Base-by-base conservation (phyloP, 2,888 invertebrate genomes). In the Calephelis perditalis region DNA sequence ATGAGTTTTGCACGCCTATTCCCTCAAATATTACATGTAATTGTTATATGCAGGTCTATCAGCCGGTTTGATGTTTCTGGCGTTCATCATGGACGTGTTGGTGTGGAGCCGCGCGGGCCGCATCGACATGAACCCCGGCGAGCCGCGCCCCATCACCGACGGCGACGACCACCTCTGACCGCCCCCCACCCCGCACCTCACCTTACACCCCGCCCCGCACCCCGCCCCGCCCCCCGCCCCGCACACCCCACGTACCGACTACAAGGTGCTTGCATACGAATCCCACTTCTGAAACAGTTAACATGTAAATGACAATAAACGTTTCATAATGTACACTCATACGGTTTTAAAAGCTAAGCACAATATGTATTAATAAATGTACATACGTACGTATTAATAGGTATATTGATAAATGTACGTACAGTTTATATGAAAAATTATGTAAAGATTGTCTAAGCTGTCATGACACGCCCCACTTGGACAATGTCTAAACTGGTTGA, bases 51-150 rank as follows among this genome's bases (percentile, higher is more conserved):
- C 83, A 97, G 97, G 97, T 72, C 94, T 96, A 62, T 97, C 97
- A 0, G 96, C 96, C 58, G 94, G 94, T 40, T 94, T 98, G 65
- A 94, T 98, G 92, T 92, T 96, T 75, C 91, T 96, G 62, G 98
- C 97, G 63, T 97, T 97, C 81, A 91, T 97, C 69, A 96, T 97
- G 84, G 98, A 98, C 87, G 79, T 97, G 71, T 92, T 97, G 58
- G 97, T 98, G 40, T 97, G 96, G 96, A 95, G 95, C 77, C 96
- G 96, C 81, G 97, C 97, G 54, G 95, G 95, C 61, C 95, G 95
- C 74, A 97, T 97, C 72, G 93, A 93, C 76, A 93, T 93, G 81
- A 92, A 93, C 72, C 93, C 93, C 0, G 88, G 83, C 37, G 86
- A 84, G 60, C 62, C 62, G 56, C 60, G 59, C 60, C 46, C 66